Percentiles rank a stretch among this genome's conserved stretches.
These are phyloP conservation scores for Drosophila sordidapex DNA, from an alignment of 2,888 invertebrate species.

Conservation along the genomic window DNA sequence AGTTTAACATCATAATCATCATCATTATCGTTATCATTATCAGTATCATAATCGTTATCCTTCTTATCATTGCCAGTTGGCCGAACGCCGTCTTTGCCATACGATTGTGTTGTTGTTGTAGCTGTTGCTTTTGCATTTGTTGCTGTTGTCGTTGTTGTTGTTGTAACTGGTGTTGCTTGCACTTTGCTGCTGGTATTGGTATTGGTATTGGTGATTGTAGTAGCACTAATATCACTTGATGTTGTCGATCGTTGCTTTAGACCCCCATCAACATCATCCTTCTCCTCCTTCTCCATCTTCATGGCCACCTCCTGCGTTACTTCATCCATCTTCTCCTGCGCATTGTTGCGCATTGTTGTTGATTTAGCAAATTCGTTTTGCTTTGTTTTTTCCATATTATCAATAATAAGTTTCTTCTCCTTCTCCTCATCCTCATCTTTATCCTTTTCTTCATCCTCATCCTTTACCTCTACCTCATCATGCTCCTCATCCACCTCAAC, in stretches of 20 bases:
- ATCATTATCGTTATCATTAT: slow-evolving; percentile 31
- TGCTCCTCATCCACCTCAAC: slow-evolving; percentile 35
- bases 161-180: slow-evolving; percentile 68
- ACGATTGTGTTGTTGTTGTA: slow-evolving; percentile 57
- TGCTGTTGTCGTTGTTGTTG: slow-evolving; percentile 44
- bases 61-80: slow-evolving; percentile 49
- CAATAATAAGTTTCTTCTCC: slow-evolving; percentile 61
- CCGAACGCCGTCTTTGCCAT: slow-evolving; percentile 52
- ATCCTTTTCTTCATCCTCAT: slow-evolving; percentile 8
- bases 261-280: slow-evolving; percentile 67
- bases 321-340: slow-evolving; percentile 47
- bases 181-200: slow-evolving; percentile 46
- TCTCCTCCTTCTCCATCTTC: slow-evolving; percentile 13
- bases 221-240: slow-evolving; percentile 80
- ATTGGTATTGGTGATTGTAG: slow-evolving; percentile 71
- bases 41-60: slow-evolving; percentile 53
- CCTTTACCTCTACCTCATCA: slow-evolving; percentile 32
- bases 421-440: slow-evolving; percentile 18
- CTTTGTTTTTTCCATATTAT: slow-evolving; percentile 63
- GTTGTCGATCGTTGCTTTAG: slow-evolving; percentile 63
- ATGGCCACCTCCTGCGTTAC: background rate
- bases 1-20: slow-evolving; percentile 70
- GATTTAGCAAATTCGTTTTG: slow-evolving; percentile 73
- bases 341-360: slow-evolving; percentile 71
- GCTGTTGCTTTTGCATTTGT: slow-evolving; percentile 53